A percentile compares a stretch with the other conserved stretches of the same genome.
phyloP scores from a whole-genome alignment of 2,113 vertebrate genomes.

The Channa maculata region DNA sequence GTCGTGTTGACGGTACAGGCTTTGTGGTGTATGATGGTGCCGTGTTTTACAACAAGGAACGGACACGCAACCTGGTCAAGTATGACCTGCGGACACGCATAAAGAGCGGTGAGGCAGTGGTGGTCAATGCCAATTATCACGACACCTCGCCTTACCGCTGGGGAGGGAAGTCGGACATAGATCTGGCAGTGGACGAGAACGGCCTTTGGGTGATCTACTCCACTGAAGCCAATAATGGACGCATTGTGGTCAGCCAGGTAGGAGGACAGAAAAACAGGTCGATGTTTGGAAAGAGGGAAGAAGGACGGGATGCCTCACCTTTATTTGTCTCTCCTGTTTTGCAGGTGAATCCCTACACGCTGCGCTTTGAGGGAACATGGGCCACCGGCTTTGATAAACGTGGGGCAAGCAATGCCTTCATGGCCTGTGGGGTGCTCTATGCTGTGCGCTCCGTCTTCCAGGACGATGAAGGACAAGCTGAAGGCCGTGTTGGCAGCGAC shows the following conservation, averaged over 20 bases:
- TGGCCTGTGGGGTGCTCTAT: slow-evolving; percentile 94
- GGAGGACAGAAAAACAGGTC: slow-evolving; percentile 48
- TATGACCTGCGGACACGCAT: slow-evolving; percentile 94
- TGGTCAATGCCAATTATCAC: slow-evolving; percentile 94
- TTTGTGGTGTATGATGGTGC: slow-evolving; percentile 96
- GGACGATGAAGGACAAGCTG: slow-evolving; percentile 93
- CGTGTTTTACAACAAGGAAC: slow-evolving; percentile 96
- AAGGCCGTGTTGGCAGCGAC: slow-evolving; percentile 90
- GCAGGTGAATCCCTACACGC: slow-evolving; percentile 93
- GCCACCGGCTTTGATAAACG: slow-evolving; percentile 94
- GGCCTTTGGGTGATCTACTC: slow-evolving; percentile 97
- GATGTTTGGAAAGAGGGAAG: neutral
- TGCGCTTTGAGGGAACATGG: slow-evolving; percentile 96
- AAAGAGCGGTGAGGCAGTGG: slow-evolving; percentile 95
- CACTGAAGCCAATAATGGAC: slow-evolving; percentile 92
- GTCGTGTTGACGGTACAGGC: slow-evolving; percentile 93
- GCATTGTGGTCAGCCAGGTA: slow-evolving; percentile 92
- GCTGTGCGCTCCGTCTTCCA: slow-evolving; percentile 93
- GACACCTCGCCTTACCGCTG: slow-evolving; percentile 96
- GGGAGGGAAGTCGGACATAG: slow-evolving; percentile 96
- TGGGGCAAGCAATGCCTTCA: slow-evolving; percentile 94
- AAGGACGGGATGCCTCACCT: neutral
- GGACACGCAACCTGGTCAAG: slow-evolving; percentile 94
- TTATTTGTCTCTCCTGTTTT: neutral
- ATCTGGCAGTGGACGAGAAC: slow-evolving; percentile 94